Percentiles rank a stretch among this genome's conserved stretches.
phyloP scores from a whole-genome alignment of 2,888 invertebrate genomes.

The Trilocha varians region DNA sequence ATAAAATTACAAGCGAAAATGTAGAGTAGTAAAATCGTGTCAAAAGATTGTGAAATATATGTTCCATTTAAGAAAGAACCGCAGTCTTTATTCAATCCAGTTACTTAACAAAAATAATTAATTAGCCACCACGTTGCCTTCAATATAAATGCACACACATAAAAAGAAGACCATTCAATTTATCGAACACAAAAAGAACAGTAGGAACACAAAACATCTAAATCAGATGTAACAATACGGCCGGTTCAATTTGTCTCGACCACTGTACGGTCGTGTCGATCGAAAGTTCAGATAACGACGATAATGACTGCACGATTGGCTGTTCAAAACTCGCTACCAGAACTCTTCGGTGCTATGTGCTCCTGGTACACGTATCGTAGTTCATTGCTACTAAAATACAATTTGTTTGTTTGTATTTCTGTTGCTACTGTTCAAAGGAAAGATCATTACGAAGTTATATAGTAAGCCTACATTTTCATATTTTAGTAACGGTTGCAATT shows the following conservation, averaged over 20 bases:
- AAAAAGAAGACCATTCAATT: neutral
- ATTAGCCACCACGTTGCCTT: neutral
- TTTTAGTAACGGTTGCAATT: too few relatives aligned
- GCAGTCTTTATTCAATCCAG: too few relatives aligned
- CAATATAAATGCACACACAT: neutral
- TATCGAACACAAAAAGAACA: neutral
- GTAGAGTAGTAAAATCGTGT: too few relatives aligned
- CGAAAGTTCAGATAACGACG: slow-evolving; percentile 39
- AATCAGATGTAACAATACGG: slow-evolving; percentile 21
- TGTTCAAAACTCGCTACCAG: slow-evolving; percentile 31
- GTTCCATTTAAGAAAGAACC: too few relatives aligned
- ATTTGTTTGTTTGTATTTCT: too few relatives aligned
- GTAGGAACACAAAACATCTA: slow-evolving; percentile 1
- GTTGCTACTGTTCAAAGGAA: too few relatives aligned
- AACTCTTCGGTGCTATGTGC: neutral
- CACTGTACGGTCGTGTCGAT: slow-evolving; percentile 39
- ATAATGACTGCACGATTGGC: slow-evolving; percentile 42
- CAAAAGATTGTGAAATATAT: too few relatives aligned
- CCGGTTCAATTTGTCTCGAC: slow-evolving; percentile 35
- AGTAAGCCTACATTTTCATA: too few relatives aligned
- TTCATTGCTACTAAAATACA: too few relatives aligned
- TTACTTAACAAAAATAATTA: neutral
- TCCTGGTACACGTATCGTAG: neutral
- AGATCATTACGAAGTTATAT: too few relatives aligned
- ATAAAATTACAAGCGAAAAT: too few relatives aligned